Base-by-base conservation (phyloP, 2,797 vertebrate species). In the Enteromius fasciolatus region DNA sequence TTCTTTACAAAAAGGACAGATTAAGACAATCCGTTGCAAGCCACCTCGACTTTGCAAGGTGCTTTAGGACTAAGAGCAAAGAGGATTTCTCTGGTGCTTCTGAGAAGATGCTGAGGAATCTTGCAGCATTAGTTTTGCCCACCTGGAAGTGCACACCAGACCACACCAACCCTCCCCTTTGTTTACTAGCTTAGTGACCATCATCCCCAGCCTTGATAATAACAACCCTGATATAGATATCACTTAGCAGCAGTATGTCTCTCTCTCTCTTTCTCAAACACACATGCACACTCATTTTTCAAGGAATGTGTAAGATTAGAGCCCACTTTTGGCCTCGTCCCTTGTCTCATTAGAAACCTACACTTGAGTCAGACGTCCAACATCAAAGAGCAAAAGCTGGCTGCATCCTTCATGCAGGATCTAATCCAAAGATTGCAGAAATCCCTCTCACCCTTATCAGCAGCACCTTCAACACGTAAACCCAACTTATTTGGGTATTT, bases 1-100 rank as follows among this genome's bases (percentile, higher is more conserved):
- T 94, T 93, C 91, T 90, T 90, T 91, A 90, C 89, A 91, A 85
- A 91, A 92, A 92, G 87, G 91, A 92, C 92, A 94, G 92, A 94
- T 94, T 92, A 94, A 93, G 90, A 92, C 89, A 93, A 94, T 95
- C 95, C 91, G 87, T 92, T 92, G 89, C 87, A 88, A 93, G 92
- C 93, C 90, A 93, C 90, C 92, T 90, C 92, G 88, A 90, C 90
- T 94, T 89, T 90, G 86, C 89, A 87, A 94, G 91, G 93, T 94
- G 90, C 94, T 96, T 95, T 95, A 92, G 90, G 89, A 93, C 89
- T 89, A 87, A 92, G 94, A 95, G 95, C 92, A 95, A 94, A 95
- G 94, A 95, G 91, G 95, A 95, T 95, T 92, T 88, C 90, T 86
- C 78, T 84, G 81, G 66, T 64, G 81, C 85, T 87, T 83, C 79